These are phyloP conservation scores for Philonicus albiceps DNA, from an alignment of 2,888 invertebrate species.

Conservation along the genomic window DNA sequence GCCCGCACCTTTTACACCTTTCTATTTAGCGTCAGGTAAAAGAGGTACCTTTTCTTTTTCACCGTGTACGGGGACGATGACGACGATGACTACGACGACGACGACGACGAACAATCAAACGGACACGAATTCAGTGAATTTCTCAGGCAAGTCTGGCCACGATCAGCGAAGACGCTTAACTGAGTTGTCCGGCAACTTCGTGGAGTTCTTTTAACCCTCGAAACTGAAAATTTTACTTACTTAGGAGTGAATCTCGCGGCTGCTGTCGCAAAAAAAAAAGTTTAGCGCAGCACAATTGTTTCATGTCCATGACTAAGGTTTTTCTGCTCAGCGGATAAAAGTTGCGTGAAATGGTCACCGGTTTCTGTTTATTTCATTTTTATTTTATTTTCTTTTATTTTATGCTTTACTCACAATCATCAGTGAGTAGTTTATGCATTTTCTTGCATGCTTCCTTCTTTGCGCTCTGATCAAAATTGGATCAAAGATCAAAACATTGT, in stretches of 20 bases:
- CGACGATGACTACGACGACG: neutral
- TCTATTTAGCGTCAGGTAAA: neutral
- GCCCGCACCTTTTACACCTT: neutral
- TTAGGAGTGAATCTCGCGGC: neutral
- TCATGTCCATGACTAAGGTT: neutral
- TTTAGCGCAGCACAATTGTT: neutral
- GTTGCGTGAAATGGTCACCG: neutral
- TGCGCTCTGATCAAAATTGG: neutral
- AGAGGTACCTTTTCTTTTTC: neutral
- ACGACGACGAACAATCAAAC: neutral
- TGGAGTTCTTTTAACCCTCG: conserved; percentile 15
- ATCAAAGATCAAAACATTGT: neutral
- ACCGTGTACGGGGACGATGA: neutral
- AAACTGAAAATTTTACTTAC: neutral
- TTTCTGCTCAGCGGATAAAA: neutral
- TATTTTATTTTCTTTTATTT: neutral
- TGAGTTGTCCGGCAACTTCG: conserved; percentile 10
- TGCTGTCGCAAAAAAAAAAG: neutral
- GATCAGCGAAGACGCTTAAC: conserved; percentile 32
- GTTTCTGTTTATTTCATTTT: neutral
- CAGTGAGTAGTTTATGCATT: neutral
- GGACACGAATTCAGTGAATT: neutral
- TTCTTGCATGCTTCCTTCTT: neutral
- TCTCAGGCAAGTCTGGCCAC: conserved; percentile 3
- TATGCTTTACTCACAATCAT: neutral